phyloP scores from a whole-genome alignment of 2,888 invertebrate species.

The Macaria liturata region DNA sequence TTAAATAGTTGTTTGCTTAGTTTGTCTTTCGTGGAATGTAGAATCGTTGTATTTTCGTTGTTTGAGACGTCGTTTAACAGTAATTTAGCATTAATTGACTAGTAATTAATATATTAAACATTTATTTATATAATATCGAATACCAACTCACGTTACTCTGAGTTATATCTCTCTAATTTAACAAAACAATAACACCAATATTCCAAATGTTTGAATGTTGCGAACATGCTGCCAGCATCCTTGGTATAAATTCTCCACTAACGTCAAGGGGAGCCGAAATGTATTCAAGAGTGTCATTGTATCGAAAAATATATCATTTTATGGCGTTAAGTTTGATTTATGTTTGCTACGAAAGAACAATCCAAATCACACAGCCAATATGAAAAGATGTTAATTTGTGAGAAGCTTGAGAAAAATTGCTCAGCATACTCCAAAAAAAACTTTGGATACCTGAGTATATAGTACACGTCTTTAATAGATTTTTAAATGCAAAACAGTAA shows the following conservation, averaged over 20 bases:
- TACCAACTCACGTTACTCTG: too few species aligned
- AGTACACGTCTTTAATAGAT: too few species aligned
- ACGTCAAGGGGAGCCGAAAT: constrained; percentile 57
- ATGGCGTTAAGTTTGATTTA: constrained; percentile 67
- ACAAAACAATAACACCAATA: not conserved
- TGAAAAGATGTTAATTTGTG: constrained; percentile 31
- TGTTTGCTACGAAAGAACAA: constrained; percentile 57
- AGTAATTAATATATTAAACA: too few species aligned
- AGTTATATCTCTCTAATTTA: too few species aligned
- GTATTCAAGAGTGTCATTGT: constrained; percentile 67
- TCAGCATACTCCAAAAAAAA: not conserved
- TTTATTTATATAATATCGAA: too few species aligned
- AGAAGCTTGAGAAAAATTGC: constrained; percentile 9
- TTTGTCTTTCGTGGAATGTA: not conserved
- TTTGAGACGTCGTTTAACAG: too few species aligned
- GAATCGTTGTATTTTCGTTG: too few species aligned
- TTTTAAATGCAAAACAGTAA: too few species aligned
- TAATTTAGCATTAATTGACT: too few species aligned
- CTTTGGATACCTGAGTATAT: too few species aligned
- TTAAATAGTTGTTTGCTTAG: too few species aligned
- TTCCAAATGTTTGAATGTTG: constrained; percentile 14
- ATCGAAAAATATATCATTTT: constrained; percentile 68
- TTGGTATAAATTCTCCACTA: constrained; percentile 35
- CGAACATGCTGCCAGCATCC: constrained; percentile 30
- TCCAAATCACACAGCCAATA: constrained; percentile 51